Conservation (phyloP, 2,888 invertebrate species). For the Chrysopilus asiliformis region DNA sequence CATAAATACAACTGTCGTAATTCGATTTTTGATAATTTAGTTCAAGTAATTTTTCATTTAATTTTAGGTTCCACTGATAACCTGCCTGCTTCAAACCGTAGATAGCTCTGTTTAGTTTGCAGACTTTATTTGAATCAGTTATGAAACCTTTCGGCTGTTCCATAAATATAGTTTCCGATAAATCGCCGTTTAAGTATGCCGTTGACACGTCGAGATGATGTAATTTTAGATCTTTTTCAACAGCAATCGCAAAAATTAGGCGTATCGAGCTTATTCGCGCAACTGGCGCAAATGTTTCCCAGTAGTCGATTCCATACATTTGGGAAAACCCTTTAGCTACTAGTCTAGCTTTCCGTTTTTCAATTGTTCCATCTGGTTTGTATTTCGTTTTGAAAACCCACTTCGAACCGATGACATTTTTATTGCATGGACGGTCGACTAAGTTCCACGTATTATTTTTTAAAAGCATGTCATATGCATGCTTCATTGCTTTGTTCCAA, state of each 20-base stretch:
- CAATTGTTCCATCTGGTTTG: neutral
- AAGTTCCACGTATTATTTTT: constrained; percentile 7
- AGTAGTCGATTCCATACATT: neutral
- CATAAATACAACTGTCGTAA: neutral
- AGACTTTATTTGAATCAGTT: neutral
- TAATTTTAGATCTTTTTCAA: no score
- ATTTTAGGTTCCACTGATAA: no score
- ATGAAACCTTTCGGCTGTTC: neutral
- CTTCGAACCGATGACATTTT: constrained; percentile 7
- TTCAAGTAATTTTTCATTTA: no score
- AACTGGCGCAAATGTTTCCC: neutral
- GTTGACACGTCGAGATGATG: no score
- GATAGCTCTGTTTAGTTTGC: neutral
- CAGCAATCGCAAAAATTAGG: no score
- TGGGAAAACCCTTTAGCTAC: neutral
- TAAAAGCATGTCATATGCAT: neutral
- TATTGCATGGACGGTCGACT: constrained; percentile 1
- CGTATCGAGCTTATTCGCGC: neutral
- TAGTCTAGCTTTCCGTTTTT: neutral
- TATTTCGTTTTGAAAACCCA: constrained; percentile 3
- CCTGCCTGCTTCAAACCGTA: no score
- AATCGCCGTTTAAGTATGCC: no score
- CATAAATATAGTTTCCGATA: no score
- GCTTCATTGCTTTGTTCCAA: constrained; percentile 7
- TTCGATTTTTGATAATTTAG: no score